Evolutionary conservation across 2,888 invertebrate species (phyloP).

Genomic region (Drosophila borealis): DNA sequence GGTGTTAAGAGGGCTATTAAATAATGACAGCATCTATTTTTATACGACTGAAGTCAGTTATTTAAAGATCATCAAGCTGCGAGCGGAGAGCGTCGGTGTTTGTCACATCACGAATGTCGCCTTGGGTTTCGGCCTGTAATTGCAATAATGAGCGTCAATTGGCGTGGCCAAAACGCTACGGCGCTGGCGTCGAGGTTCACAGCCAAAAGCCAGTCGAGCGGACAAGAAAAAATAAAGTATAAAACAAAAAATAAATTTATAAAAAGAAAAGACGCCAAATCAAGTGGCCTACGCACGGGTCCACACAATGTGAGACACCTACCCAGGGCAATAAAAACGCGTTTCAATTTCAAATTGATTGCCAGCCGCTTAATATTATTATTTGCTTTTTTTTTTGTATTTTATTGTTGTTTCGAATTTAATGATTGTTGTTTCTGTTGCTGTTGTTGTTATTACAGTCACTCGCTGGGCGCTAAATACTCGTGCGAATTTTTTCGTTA

Average conservation of each 20-base stretch:
- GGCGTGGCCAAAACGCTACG: constrained; percentile 62
- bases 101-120: constrained; percentile 65
- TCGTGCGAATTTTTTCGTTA: constrained; percentile 72
- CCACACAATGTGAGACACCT: constrained; percentile 42
- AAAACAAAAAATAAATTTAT: neutral
- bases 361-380: constrained; percentile 70
- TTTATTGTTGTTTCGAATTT: constrained; percentile 48
- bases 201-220: constrained; percentile 28
- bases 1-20: constrained; percentile 40
- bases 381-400: constrained; percentile 29
- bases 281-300: constrained; percentile 71
- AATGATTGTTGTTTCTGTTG: constrained; percentile 44
- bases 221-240: constrained; percentile 4
- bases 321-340: constrained; percentile 65
- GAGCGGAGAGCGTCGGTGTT: constrained; percentile 27
- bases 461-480: constrained; percentile 69
- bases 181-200: constrained; percentile 28
- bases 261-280: constrained; percentile 24
- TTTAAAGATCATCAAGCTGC: constrained; percentile 33
- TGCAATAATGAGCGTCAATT: constrained; percentile 76
- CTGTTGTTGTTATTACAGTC: constrained; percentile 45
- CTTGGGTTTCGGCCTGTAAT: constrained; percentile 68
- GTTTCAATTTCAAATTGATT: constrained; percentile 81
- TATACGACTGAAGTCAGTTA: constrained; percentile 41
- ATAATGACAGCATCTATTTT: constrained; percentile 66